Conservation (phyloP, 2,888 invertebrate species). For the Aleiodes alternator region DNA sequence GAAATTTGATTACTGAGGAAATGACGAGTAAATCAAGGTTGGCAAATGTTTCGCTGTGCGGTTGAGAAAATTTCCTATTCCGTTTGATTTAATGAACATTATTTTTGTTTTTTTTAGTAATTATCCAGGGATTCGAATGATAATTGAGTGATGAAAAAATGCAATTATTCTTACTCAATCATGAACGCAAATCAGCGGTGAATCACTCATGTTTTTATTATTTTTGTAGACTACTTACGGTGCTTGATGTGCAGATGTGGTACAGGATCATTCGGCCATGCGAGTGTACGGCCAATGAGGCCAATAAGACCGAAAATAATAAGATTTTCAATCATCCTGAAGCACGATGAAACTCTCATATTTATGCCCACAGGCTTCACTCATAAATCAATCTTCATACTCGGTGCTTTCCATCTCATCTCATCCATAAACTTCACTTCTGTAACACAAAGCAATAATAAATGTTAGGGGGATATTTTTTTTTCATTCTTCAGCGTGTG, state of each 20-base stretch:
- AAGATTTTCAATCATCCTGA: constrained; percentile 59
- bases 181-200: constrained; percentile 7
- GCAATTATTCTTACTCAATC: background rate
- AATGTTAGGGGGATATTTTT: background rate
- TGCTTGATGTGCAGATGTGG: constrained; percentile 82
- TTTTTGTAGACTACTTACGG: constrained; percentile 75
- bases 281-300: constrained; percentile 79
- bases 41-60: no score
- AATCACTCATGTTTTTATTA: background rate
- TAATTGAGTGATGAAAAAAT: background rate
- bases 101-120: no score
- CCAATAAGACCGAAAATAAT: constrained; percentile 76
- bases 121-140: no score
- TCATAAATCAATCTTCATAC: constrained; percentile 40
- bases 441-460: constrained; percentile 36
- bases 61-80: no score
- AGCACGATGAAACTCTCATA: constrained; percentile 34
- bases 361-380: constrained; percentile 44
- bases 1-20: no score
- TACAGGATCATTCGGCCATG: constrained; percentile 85
- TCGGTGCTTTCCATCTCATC: constrained; percentile 40
- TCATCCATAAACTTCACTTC: constrained; percentile 24
- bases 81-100: no score
- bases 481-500: no score
- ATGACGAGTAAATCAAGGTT: no score